Evolutionary conservation across 2,113 vertebrate genomes (phyloP).

Genomic region (Brienomyrus longianalis): DNA sequence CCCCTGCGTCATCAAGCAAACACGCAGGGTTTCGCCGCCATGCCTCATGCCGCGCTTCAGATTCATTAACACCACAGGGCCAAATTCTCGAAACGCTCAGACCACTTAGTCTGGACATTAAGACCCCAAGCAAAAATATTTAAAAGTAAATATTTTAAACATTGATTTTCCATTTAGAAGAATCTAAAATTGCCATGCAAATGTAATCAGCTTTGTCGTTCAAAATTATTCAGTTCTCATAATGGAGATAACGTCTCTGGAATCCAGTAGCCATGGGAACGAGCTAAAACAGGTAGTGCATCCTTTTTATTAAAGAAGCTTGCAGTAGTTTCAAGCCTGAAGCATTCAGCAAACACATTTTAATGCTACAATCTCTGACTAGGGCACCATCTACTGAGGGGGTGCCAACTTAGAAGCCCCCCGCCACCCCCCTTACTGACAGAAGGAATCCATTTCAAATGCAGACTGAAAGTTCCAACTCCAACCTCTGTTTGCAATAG

Average conservation of each 20-base stretch:
- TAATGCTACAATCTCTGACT: not conserved
- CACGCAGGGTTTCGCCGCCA: constrained; percentile 27
- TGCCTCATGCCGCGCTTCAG: not conserved
- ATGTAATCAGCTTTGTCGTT: constrained; percentile 33
- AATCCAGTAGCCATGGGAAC: not conserved
- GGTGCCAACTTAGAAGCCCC: not conserved
- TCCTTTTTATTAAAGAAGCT: not conserved
- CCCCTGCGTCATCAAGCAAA: not conserved
- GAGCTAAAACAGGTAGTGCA: not conserved
- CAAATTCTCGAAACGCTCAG: constrained; percentile 25
- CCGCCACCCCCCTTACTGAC: not conserved
- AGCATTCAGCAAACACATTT: too few species aligned
- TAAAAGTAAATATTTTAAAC: not conserved
- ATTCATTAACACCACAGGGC: constrained; percentile 44
- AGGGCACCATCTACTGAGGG: not conserved
- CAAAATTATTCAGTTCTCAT: constrained; percentile 45
- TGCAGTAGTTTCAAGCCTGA: too few species aligned
- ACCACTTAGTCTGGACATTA: not conserved
- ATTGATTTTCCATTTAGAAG: constrained; percentile 12
- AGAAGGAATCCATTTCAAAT: not conserved
- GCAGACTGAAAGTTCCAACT: not conserved
- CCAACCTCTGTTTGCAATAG: not conserved
- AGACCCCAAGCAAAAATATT: not conserved
- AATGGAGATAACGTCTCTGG: constrained; percentile 29
- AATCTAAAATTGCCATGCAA: constrained; percentile 58